Conservation (phyloP, 2,888 invertebrate genomes). For the Stenurella melanura region DNA sequence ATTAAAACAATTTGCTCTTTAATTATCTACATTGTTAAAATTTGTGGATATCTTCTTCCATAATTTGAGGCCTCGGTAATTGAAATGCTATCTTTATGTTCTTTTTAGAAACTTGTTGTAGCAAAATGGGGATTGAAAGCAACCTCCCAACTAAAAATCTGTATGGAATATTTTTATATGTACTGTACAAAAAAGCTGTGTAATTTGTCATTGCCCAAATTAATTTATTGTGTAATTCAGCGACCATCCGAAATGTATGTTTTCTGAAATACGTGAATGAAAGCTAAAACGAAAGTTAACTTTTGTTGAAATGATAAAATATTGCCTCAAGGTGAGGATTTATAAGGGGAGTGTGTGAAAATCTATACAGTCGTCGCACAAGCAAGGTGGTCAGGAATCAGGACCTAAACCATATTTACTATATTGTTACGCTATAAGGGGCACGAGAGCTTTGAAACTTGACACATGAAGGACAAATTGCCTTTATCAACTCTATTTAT, state of each 20-base stretch:
- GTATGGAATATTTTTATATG: too few species aligned
- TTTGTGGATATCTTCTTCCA: too few species aligned
- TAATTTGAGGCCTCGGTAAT: too few species aligned
- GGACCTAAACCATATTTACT: not conserved
- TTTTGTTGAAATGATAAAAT: not conserved
- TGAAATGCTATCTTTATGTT: too few species aligned
- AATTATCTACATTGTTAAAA: too few species aligned
- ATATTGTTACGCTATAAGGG: conserved; percentile 48
- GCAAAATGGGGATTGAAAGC: too few species aligned
- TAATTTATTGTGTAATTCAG: not conserved
- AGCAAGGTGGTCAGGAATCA: conserved; percentile 2
- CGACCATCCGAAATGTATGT: not conserved
- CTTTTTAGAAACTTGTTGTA: too few species aligned
- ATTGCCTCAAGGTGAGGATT: not conserved
- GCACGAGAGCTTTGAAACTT: conserved; percentile 51
- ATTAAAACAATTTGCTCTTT: too few species aligned
- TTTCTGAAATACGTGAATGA: not conserved
- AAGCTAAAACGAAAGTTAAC: not conserved
- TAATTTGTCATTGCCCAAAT: not conserved
- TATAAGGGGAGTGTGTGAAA: not conserved
- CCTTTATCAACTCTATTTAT: conserved; percentile 48
- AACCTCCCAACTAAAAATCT: too few species aligned
- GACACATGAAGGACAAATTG: conserved; percentile 50
- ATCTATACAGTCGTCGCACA: not conserved
- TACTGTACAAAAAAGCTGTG: not conserved